Base-by-base conservation (phyloP, 1,140 invertebrate genomes). In the Coenobita brevimanus region DNA sequence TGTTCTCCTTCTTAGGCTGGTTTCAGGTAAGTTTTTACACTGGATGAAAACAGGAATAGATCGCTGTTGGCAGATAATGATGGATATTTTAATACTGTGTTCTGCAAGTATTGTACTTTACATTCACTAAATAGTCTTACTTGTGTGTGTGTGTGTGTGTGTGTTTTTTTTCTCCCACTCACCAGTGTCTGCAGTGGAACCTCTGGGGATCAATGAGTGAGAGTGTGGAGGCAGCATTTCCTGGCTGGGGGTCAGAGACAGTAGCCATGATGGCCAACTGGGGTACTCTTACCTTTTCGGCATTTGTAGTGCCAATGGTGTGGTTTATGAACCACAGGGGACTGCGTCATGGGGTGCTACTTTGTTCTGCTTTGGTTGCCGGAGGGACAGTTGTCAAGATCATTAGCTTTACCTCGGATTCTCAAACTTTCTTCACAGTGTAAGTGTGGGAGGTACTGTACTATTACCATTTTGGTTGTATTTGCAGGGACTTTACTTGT, bases 181-280 rank as follows among this genome's bases (percentile, higher is more conserved):
- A 36, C 3, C 89, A 89, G 89, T 85, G 89, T 30, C 30, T 82
- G 2, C 79, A 82, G 54, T 89, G 89, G 89, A 89, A 89, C 67
- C 81, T 82, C 10, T 89, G 89, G 89, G 89, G 89, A 1, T 82
- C 89, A 2, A 27, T 89, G 30, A 89, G 82, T 41, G 75, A 84
- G 75, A 86, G 82, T n/a, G 76, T 86, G 21, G 50, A 76, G 41
- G 73, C 75, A 60, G 89, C 89, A 8, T 89, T 80, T 17, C 75
- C 82, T 13, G 82, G 76, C 10, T 89, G 89, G 89, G 62, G 62
- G 0, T 27, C 75, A 0, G 62, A 54, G 41, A 87, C 84, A 1
- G 76, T 87, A 27, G 75, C 84, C 57, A 79, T 80, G 60, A 87
- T 87, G 84, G 84, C 57, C 15, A 87, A 87, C 73, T 87, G 76